Conservation (phyloP, 2,113 vertebrate genomes). For the Tachycineta bicolor region DNA sequence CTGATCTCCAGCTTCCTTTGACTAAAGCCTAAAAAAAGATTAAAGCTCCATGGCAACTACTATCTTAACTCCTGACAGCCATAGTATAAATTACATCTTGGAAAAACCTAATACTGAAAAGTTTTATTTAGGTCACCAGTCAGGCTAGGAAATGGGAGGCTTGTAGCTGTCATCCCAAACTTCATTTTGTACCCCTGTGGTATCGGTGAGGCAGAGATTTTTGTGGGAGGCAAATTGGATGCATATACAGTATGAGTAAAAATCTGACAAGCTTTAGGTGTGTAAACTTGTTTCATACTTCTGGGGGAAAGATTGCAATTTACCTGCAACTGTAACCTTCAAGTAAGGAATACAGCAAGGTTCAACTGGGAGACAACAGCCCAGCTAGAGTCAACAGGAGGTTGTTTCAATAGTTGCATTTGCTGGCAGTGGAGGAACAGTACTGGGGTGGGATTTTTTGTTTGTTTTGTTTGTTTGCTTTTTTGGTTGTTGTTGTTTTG, state of each 20-base stretch:
- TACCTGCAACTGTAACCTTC: not conserved
- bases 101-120: constrained; percentile 55
- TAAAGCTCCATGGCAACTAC: constrained; percentile 68
- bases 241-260: not conserved
- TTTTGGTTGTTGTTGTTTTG: no score
- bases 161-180: not conserved
- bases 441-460: not conserved
- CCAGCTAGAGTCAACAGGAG: not conserved
- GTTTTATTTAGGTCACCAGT: constrained; percentile 63
- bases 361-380: not conserved
- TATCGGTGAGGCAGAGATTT: not conserved
- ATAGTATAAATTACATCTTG: constrained; percentile 57
- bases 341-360: not conserved
- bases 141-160: not conserved
- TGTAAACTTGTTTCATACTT: not conserved
- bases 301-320: not conserved
- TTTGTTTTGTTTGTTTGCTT: no score
- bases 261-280: not conserved
- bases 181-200: not conserved
- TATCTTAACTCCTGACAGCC: constrained; percentile 62
- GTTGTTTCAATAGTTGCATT: not conserved
- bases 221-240: not conserved
- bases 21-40: constrained; percentile 68
- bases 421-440: not conserved
- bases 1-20: constrained; percentile 50